phyloP scores from a whole-genome alignment of 2,888 invertebrate species.

The Bedellia somnulentella region DNA sequence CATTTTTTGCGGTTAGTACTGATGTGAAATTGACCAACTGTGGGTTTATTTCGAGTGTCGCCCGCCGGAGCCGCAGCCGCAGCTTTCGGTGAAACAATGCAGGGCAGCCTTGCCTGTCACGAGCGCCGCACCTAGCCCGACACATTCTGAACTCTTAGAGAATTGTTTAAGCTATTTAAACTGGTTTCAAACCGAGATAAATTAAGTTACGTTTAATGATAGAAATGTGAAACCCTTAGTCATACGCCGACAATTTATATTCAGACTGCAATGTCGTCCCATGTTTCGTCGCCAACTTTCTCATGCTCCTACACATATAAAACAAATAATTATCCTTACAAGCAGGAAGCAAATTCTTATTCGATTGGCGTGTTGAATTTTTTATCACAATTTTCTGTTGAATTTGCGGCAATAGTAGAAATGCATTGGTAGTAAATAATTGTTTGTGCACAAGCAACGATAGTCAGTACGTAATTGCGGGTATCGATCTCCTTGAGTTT shows the following conservation, averaged over 20 bases:
- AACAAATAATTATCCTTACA: no score
- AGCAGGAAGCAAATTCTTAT: no score
- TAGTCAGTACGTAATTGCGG: conserved; percentile 23
- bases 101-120: conserved; percentile 21
- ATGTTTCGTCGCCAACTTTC: conserved; percentile 45
- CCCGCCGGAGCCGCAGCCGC: conserved; percentile 19
- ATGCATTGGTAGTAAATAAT: no score
- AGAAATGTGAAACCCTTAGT: conserved; percentile 39
- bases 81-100: conserved; percentile 23
- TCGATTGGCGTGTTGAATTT: no score
- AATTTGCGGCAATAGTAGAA: no score
- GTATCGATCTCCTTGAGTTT: conserved; percentile 48
- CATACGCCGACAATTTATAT: conserved; percentile 49
- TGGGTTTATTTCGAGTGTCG: conserved; percentile 22
- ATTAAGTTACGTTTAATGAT: no score
- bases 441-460: background rate
- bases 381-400: no score
- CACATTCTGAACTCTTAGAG: no score
- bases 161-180: no score
- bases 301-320: conserved; percentile 33
- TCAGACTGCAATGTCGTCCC: conserved; percentile 24
- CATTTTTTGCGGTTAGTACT: conserved; percentile 41
- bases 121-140: no score
- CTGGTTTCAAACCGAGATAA: no score
- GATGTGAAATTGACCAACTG: conserved; percentile 36